A percentile compares a stretch with the other conserved stretches of the same genome.
Evolutionary conservation across 1,140 invertebrate genomes (phyloP).

Genomic region (Pseudobourletiella spinata): DNA sequence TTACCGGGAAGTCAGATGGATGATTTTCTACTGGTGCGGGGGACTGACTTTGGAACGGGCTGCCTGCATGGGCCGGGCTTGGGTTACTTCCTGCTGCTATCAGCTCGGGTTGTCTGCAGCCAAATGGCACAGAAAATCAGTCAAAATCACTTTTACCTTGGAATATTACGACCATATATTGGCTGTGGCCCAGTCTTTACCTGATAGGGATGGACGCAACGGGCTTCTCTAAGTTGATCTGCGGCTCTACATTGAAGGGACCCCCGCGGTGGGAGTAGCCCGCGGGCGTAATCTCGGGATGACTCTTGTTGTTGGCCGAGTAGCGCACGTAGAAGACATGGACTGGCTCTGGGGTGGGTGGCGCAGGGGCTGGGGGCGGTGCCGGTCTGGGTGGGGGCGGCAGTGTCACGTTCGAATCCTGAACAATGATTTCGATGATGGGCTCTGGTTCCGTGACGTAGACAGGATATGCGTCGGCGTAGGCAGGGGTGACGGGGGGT

Average conservation of each 20-base stretch:
- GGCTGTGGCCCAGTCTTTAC: no score
- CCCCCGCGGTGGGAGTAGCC: background rate
- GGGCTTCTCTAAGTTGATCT: slow-evolving; percentile 65
- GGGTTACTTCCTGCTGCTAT: slow-evolving; percentile 1
- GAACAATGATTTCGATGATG: slow-evolving; percentile 83
- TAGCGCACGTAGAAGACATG: slow-evolving; percentile 85
- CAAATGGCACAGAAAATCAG: no score
- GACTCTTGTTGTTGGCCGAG: slow-evolving; percentile 51
- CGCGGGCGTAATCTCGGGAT: background rate
- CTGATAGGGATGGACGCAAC: slow-evolving; percentile 55
- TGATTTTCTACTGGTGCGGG: background rate
- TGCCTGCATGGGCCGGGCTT: background rate
- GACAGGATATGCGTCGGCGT: slow-evolving; percentile 12
- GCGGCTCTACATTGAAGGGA: slow-evolving; percentile 41
- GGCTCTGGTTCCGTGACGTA: slow-evolving; percentile 59
- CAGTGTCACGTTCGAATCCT: slow-evolving; percentile 71
- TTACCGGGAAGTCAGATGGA: background rate
- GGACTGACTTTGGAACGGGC: background rate
- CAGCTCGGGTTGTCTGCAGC: slow-evolving; percentile 11
- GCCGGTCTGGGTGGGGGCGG: slow-evolving; percentile 49
- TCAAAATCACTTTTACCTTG: no score
- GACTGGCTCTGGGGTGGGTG: slow-evolving; percentile 56
- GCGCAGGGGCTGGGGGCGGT: slow-evolving; percentile 43
- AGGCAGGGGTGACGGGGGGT: background rate
- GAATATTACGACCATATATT: no score